Evolutionary conservation across 1,140 invertebrate genomes (phyloP).

Genomic region (Bombus confusus): DNA sequence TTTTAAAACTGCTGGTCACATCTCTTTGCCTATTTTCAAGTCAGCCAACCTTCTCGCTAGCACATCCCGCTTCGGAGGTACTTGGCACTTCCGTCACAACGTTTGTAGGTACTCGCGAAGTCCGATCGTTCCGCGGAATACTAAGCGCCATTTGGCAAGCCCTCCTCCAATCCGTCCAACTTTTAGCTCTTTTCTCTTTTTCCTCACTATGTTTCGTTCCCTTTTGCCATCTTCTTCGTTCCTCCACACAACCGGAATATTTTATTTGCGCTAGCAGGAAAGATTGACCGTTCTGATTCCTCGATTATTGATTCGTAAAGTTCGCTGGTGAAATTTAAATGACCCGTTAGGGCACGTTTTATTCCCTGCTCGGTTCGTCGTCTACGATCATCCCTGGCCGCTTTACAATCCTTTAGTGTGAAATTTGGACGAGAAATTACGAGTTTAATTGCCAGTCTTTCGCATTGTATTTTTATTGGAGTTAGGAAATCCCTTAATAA

Average conservation of each 20-base stretch:
- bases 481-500: too few species aligned
- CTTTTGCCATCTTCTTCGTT: neutral
- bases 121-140: conserved; percentile 72
- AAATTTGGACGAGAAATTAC: too few species aligned
- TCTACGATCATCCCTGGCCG: too few species aligned
- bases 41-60: conserved; percentile 41
- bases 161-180: conserved; percentile 56
- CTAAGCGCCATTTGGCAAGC: conserved; percentile 78
- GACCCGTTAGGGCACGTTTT: neutral
- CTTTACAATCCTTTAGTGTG: too few species aligned
- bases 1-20: conserved; percentile 51
- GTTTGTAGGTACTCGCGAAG: conserved; percentile 73
- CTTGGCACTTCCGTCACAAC: conserved; percentile 76
- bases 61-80: conserved; percentile 53
- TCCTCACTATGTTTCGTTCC: neutral
- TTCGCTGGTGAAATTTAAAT: neutral
- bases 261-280: neutral
- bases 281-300: neutral
- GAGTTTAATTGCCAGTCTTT: too few species aligned
- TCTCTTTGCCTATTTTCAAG: conserved; percentile 45
- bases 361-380: too few species aligned
- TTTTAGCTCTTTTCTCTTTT: neutral
- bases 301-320: neutral
- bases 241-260: neutral
- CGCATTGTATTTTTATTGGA: too few species aligned